These are phyloP conservation scores for Syngnathus scovelli DNA, from an alignment of 2,113 vertebrate species.

Conservation along the genomic window DNA sequence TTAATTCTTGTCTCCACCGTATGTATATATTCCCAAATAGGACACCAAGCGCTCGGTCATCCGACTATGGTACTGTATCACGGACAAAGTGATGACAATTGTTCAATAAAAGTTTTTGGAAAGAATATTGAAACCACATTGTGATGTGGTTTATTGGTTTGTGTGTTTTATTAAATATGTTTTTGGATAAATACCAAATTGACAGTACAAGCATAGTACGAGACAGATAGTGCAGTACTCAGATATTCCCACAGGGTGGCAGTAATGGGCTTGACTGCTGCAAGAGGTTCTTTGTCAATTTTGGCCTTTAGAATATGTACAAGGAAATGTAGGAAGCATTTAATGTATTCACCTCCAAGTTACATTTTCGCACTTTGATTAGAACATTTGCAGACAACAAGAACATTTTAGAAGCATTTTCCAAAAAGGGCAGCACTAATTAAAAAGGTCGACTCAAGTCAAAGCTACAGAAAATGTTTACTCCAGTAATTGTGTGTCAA, in stretches of 20 bases:
- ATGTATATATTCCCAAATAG: conserved; percentile 68
- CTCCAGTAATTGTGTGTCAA: background rate
- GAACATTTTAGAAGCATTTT: background rate
- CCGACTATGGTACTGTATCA: conserved; percentile 71
- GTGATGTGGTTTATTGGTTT: background rate
- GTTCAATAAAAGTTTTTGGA: conserved; percentile 71
- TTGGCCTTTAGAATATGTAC: no score
- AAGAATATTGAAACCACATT: conserved; percentile 41
- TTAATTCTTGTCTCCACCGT: conserved; percentile 75
- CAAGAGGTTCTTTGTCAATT: no score
- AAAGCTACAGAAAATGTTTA: background rate
- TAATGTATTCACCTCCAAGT: background rate
- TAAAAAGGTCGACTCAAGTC: no score
- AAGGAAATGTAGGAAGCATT: no score
- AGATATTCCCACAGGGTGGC: conserved; percentile 14
- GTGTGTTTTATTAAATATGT: background rate
- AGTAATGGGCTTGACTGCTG: background rate
- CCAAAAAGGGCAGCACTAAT: background rate
- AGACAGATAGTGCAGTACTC: background rate
- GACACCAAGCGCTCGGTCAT: conserved; percentile 63
- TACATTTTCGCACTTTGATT: background rate
- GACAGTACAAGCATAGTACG: no score
- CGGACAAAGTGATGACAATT: conserved; percentile 71
- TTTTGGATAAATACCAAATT: background rate
- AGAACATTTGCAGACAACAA: background rate